Conservation (phyloP, 2,113 vertebrate species). For the Campylomormyrus numenius region DNA sequence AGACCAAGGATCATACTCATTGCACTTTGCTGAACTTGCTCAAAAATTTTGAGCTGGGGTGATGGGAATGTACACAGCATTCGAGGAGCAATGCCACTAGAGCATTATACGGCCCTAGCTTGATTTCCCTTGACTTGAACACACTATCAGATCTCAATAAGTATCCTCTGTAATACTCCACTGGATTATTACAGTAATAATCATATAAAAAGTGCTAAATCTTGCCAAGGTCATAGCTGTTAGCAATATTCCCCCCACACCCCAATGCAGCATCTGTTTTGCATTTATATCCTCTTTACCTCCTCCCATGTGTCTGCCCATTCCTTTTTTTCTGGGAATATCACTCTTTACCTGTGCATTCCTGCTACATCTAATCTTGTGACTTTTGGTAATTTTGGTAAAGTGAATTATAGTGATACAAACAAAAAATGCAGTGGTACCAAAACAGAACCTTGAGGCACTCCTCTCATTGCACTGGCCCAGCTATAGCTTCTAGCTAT, state of each 20-base stretch:
- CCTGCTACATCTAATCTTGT: not conserved
- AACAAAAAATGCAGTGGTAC: not conserved
- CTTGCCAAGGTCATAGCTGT: not conserved
- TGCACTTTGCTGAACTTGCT: not conserved
- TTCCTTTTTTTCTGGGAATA: not conserved
- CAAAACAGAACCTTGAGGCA: not conserved
- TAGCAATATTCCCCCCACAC: not conserved
- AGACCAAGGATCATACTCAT: not conserved
- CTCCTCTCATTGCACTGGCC: not conserved
- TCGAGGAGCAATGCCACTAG: not conserved
- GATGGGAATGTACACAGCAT: not conserved
- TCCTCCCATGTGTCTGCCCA: not conserved
- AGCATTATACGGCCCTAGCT: not conserved
- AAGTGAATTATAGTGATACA: not conserved
- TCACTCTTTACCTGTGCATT: not conserved
- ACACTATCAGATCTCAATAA: not conserved
- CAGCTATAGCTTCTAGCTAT: not conserved
- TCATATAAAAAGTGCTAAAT: not conserved
- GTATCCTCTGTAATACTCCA: not conserved
- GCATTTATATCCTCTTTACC: not conserved
- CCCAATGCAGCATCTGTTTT: not conserved
- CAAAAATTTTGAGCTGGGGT: not conserved
- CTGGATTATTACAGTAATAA: not conserved
- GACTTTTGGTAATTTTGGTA: not conserved
- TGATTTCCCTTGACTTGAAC: not conserved